Evolutionary conservation across 92 coral and sea anemone species (phyloP), one percentile per base, ranked within the genome.

Genomic region (Umimayanthus kanabou): DNA sequence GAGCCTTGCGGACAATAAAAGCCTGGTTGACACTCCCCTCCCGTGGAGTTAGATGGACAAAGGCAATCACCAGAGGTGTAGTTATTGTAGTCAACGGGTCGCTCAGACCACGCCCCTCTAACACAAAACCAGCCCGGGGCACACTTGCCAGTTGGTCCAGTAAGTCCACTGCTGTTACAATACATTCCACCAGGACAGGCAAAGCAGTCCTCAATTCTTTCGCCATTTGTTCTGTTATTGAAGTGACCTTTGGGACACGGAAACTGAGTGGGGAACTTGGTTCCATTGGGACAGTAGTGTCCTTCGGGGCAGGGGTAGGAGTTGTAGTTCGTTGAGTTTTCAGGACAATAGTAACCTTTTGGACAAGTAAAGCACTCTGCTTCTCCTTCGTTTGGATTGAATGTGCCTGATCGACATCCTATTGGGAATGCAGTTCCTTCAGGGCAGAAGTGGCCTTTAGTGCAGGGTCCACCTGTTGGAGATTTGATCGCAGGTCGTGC

Each of bases 11-110:
- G 98, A 42, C 99, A 97, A 92, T 81, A 97, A 71, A 95, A 94
- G 33, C 99, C 99, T 49, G 95, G 94, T 33, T 96, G 98, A 82
- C 99, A 97, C 79, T 97, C 97, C 37, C 99, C 99, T 39, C 99
- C 99, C 30, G 99, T 97, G 20, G 98, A 94, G 76, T 89, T 89
- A 22, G 96, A 91, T 13, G 99, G 99, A 47, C 99, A 97, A 6
- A 97, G 92, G 84, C 99, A 97, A 84, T 95, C 95, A 79, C 97
- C 99, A 20, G 99, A 94, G 37, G 99, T 97, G 67, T 89, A 97
- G 80, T 97, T 97, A 89, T 95, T 95, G 87, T 92, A 95, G 72
- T 97, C 99, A 82, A 85, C 89, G 9, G 99, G 99, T 67, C 85
- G 92, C 76, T 85, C 92, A 73, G 92, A 66, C 94, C 93, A 95